Evolutionary conservation across 1,140 invertebrate genomes (phyloP), one percentile per base, ranked within the genome.

Genomic region (Helicoverpa armigera): DNA sequence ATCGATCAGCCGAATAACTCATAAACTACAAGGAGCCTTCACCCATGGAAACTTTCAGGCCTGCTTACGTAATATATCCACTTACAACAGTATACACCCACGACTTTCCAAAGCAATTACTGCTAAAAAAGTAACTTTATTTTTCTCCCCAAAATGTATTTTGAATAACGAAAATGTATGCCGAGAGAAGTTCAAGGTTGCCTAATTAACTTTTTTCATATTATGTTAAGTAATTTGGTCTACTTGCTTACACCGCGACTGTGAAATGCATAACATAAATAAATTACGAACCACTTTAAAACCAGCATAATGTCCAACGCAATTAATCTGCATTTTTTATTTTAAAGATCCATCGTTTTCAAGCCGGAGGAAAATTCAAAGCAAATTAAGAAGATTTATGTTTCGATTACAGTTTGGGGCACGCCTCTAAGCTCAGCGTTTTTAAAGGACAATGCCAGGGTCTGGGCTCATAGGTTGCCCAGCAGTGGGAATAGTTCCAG

Each of bases 1-100:
- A 85, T 88, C 84, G 84, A 84, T 85, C 81, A 77, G 81, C 78
- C 81, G 74, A 78, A 35, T 67, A 70, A 56, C 83, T 84, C 61
- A 69, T 84, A 82, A 82, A 80, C 54, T 80, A 76, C 63, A 53
- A 79, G 58, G 63, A 78, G 23, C 23, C 76, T 50, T 65, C 43
- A 56, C 16, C 14, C 31, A 35, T 69, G 18, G 56, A 78, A 78
- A 78, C 61, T 78, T 76, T 76, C 18, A 76, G 73, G 16, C 43
- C 48, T 63, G 12, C 35, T 76, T 61, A 63, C 48, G 56, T 72
- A 48, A 61, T 61, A 18, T n/a, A 2, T n/a, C 16, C 14, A 72
- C 23, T 10, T 72, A 72, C 16, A n/a, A 60, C n/a, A 48, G 58
- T 29, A 61, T 9, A 13, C 12, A 31, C 29, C 12, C 60, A 29